Percentiles rank a stretch among this genome's conserved stretches.
Evolutionary conservation across 2,797 vertebrate species (phyloP).

Genomic region (Lepidocolaptes lacrymiger): DNA sequence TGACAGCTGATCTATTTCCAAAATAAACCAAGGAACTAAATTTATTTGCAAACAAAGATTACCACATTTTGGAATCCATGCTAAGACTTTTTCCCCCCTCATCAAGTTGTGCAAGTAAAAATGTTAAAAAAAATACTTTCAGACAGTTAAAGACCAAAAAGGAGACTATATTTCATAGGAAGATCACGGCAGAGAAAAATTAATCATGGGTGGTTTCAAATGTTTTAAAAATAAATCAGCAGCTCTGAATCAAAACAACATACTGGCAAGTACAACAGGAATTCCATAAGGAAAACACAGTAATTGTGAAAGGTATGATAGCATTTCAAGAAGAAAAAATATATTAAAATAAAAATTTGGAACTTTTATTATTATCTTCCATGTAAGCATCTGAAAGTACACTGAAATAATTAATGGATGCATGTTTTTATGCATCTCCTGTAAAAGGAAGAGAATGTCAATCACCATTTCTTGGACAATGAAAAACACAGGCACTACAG

Average conservation of each 20-base stretch:
- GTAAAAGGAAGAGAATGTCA: background rate
- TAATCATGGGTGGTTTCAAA: background rate
- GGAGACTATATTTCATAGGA: background rate
- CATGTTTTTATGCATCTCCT: background rate
- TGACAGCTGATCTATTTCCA: slow-evolving; percentile 28
- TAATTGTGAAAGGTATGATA: background rate
- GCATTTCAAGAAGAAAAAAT: background rate
- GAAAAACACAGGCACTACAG: background rate
- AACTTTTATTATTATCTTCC: background rate
- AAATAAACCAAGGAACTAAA: slow-evolving; percentile 50
- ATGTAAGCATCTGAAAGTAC: background rate
- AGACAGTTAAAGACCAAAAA: background rate
- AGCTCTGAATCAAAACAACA: background rate
- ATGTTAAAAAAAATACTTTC: background rate
- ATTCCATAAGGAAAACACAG: background rate
- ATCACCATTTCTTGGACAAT: background rate
- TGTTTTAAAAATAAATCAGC: background rate
- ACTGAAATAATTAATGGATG: background rate
- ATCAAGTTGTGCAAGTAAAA: background rate
- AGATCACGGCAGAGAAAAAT: background rate
- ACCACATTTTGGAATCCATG: background rate
- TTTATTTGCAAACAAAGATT: slow-evolving; percentile 59
- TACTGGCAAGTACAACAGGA: background rate
- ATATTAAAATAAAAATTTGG: background rate
- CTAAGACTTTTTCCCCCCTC: background rate